phyloP scores from a whole-genome alignment of 2,888 invertebrate species.

The Sphaerophoria rueppellii region DNA sequence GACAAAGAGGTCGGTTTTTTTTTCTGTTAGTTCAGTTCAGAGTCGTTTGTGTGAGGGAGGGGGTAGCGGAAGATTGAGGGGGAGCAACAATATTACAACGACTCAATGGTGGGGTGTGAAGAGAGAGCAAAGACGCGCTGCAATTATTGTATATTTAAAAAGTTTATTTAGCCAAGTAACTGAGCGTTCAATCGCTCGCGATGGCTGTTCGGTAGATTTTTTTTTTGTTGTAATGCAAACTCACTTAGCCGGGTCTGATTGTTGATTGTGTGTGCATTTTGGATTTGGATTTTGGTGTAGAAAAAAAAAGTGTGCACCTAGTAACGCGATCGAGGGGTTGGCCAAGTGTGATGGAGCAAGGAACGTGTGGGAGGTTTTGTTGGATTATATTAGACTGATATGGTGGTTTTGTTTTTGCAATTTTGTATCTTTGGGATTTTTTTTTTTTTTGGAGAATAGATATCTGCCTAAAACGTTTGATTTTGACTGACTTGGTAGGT shows the following conservation, averaged over 20 bases:
- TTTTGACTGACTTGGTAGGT: slow-evolving; percentile 55
- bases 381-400: slow-evolving; percentile 58
- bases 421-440: slow-evolving; percentile 12
- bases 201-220: slow-evolving; percentile 31
- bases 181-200: slow-evolving; percentile 62
- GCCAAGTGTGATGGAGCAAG: background rate
- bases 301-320: background rate
- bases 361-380: slow-evolving; percentile 63
- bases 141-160: slow-evolving; percentile 68
- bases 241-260: slow-evolving; percentile 61
- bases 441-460: slow-evolving; percentile 14
- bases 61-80: background rate
- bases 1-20: slow-evolving; percentile 47
- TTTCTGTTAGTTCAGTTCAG: background rate
- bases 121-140: slow-evolving; percentile 51
- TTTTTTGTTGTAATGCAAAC: slow-evolving; percentile 57
- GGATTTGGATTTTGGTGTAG: slow-evolving; percentile 17
- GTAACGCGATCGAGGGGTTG: slow-evolving; percentile 19
- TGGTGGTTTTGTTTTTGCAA: slow-evolving; percentile 56
- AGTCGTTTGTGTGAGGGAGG: background rate
- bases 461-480: slow-evolving; percentile 48
- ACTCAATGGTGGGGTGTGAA: background rate
- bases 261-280: slow-evolving; percentile 18
- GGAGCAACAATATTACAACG: background rate
- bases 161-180: slow-evolving; percentile 70